Evolutionary conservation across 1,140 invertebrate species (phyloP).

Genomic region (Diachasmimorpha longicaudata): DNA sequence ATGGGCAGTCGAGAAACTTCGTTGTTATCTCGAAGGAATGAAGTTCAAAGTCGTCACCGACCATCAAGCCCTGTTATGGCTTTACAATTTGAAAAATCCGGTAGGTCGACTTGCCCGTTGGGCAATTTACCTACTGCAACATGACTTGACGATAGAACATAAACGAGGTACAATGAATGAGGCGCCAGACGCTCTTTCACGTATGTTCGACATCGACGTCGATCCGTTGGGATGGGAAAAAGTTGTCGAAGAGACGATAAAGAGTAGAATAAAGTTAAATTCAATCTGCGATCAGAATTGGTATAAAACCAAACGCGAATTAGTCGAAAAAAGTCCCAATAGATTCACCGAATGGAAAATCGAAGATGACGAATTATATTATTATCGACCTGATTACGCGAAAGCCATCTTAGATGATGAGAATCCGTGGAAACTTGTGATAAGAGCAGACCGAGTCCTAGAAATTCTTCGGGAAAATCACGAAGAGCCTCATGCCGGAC

Average conservation of each 20-base stretch:
- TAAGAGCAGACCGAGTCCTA: no score
- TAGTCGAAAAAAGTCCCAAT: background rate
- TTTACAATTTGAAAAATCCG: no score
- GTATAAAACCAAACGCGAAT: background rate
- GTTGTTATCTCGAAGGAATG: no score
- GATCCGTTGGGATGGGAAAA: conserved; percentile 8
- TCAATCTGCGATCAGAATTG: background rate
- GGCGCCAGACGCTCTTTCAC: conserved; percentile 15
- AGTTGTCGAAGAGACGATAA: background rate
- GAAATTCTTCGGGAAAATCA: no score
- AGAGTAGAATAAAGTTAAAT: background rate
- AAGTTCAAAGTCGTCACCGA: no score
- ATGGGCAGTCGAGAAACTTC: no score
- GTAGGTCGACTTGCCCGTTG: no score
- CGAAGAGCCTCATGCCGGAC: no score
- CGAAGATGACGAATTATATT: conserved; percentile 5
- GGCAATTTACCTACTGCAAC: conserved; percentile 30
- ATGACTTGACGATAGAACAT: conserved; percentile 19
- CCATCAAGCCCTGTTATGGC: no score
- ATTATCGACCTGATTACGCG: no score
- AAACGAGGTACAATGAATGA: conserved; percentile 20
- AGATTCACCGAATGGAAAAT: conserved; percentile 5
- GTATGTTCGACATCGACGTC: conserved; percentile 9
- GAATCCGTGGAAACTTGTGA: no score
- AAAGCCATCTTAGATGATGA: background rate